Conservation (phyloP, 2,797 vertebrate species). For the Tauraco hartlaubi region DNA sequence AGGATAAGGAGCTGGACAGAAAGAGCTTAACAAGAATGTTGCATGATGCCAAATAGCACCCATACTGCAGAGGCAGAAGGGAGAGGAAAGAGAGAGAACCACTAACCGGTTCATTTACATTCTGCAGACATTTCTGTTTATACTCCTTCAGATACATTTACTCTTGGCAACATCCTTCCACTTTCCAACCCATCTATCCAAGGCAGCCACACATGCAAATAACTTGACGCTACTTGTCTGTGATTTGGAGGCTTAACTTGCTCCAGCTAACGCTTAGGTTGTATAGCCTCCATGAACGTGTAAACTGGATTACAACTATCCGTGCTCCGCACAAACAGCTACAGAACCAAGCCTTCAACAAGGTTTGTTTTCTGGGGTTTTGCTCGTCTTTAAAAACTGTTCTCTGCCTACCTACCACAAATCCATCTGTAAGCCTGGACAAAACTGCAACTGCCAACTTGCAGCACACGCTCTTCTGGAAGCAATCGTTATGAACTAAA, state of each 20-base stretch:
- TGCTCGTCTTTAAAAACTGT: background rate
- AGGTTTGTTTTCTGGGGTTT: background rate
- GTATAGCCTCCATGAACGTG: background rate
- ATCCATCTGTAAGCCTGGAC: background rate
- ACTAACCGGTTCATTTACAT: background rate
- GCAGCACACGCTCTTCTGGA: background rate
- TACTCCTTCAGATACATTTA: background rate
- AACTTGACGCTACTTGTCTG: background rate
- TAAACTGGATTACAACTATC: background rate
- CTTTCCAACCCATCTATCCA: background rate
- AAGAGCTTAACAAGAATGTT: background rate
- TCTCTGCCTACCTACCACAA: background rate
- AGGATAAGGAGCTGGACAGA: background rate
- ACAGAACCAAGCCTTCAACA: background rate
- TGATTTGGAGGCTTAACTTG: background rate
- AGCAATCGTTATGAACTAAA: background rate
- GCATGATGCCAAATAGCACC: background rate
- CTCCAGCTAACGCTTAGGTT: background rate
- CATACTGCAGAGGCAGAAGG: background rate
- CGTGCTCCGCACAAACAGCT: background rate
- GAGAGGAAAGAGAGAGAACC: background rate
- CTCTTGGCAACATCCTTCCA: background rate
- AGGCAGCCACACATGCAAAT: background rate
- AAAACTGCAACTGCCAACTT: background rate
- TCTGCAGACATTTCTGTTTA: background rate